Evolutionary conservation across 2,113 vertebrate genomes (phyloP), one percentile per base, ranked within the genome.

Genomic region (Centropus bengalensis): DNA sequence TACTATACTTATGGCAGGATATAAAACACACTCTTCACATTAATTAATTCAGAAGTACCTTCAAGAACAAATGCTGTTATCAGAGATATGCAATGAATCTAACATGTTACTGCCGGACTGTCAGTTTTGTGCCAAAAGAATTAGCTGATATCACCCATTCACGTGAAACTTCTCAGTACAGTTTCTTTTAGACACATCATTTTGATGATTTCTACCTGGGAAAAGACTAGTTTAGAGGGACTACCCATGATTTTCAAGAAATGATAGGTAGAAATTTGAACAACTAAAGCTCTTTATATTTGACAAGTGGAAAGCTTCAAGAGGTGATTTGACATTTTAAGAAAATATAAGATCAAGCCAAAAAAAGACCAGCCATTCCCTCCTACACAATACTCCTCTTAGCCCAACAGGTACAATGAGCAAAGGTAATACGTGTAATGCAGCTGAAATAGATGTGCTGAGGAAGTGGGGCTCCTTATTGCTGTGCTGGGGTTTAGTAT

Each of bases 171-270:
- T 78, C 89, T 20, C 16, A n/a, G 22, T 33, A 36, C 5, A 26
- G 62, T 62, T 44, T 23, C 36, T 77, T 82, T 79, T 64, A 82
- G 80, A 60, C 28, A 66, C 26, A 27, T 62, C 27, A 54, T 42
- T 83, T 86, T 67, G 62, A 91, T 93, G 5, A 86, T 86, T 88
- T 92, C 76, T 76, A n/a, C 44, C 70, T 84, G 28, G 64, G 44
- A 82, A 90, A 66, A 67, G 4, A 54, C 70, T 56, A 82, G 30
- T 28, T 13, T 11, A 45, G 47, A 42, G 12, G 67, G 91, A 91
- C 73, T 63, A 85, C 26, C 8, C 12, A 45, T 85, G 47, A 75
- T 33, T 66, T 76, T 75, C 60, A 84, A 68, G 47, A 77, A 71
- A 80, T 7, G 0, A 51, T 27, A 52, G 58, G 45, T 9, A 80